These are phyloP conservation scores for Eleutherodactylus coqui DNA, from an alignment of 2,797 vertebrate genomes.

Conservation along the genomic window DNA sequence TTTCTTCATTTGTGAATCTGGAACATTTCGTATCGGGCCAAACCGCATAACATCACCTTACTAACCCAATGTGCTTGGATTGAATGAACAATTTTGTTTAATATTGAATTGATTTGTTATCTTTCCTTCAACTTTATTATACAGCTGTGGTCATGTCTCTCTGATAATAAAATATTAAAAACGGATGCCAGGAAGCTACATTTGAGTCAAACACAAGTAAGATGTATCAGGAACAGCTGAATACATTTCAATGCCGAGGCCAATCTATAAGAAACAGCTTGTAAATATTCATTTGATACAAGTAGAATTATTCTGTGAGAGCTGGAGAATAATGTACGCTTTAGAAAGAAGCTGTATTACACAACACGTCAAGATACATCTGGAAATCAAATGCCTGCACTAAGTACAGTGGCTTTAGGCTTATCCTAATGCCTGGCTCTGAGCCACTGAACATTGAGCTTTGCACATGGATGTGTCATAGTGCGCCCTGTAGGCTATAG, in stretches of 20 bases:
- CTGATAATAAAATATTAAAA: slow-evolving; percentile 61
- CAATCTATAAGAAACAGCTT: slow-evolving; percentile 57
- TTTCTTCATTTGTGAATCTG: background rate
- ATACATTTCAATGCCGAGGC: slow-evolving; percentile 55
- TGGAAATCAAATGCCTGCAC: slow-evolving; percentile 40
- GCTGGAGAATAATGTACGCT: slow-evolving; percentile 46
- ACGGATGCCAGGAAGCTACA: slow-evolving; percentile 53
- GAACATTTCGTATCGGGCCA: background rate
- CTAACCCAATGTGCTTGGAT: background rate
- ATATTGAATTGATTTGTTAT: slow-evolving; percentile 56
- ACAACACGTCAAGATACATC: slow-evolving; percentile 49
- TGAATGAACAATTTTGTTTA: slow-evolving; percentile 46
- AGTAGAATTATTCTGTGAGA: slow-evolving; percentile 51
- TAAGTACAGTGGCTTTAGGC: slow-evolving; percentile 28
- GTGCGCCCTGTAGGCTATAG: slow-evolving; percentile 39
- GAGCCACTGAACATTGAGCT: slow-evolving; percentile 35
- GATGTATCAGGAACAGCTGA: slow-evolving; percentile 56
- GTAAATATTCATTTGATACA: slow-evolving; percentile 63
- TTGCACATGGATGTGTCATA: slow-evolving; percentile 39
- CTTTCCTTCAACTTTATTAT: slow-evolving; percentile 48
- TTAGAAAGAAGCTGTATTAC: slow-evolving; percentile 47
- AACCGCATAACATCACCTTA: slow-evolving; percentile 1
- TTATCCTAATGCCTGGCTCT: slow-evolving; percentile 19
- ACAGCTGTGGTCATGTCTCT: slow-evolving; percentile 51
- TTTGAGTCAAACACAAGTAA: slow-evolving; percentile 46